A percentile compares a stretch with the other conserved stretches of the same genome.
Conservation (phyloP, 2,888 invertebrate genomes). For the Caprella mutica region DNA sequence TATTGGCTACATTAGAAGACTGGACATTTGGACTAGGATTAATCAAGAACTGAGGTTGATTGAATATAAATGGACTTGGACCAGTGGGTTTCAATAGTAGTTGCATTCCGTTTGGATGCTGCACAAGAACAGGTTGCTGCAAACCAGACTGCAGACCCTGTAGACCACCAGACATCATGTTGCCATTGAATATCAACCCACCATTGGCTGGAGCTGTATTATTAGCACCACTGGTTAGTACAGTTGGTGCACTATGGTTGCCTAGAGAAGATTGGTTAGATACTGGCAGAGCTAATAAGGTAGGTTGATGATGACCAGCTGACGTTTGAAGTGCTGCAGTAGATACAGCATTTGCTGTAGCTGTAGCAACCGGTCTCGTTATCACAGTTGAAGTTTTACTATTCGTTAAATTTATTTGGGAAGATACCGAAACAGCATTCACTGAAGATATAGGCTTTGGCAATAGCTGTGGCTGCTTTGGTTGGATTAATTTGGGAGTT, state of each 20-base stretch:
- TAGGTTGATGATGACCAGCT: constrained; percentile 16
- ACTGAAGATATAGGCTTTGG: constrained; percentile 13
- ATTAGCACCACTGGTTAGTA: constrained; percentile 29
- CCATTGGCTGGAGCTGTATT: constrained; percentile 17
- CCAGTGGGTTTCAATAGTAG: constrained; percentile 30
- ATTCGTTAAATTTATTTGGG: too few relatives aligned
- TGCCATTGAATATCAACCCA: constrained; percentile 22
- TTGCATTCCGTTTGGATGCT: constrained; percentile 28
- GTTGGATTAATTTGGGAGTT: constrained; percentile 30
- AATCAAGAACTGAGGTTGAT: not conserved
- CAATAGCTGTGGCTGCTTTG: constrained; percentile 31
- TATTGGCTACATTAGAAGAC: constrained; percentile 1
- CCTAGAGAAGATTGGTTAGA: constrained; percentile 6
- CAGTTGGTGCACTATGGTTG: not conserved
- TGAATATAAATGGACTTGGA: constrained; percentile 17
- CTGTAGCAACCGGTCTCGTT: not conserved
- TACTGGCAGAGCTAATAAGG: constrained; percentile 22
- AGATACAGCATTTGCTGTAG: not conserved
- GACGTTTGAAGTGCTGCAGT: constrained; percentile 11
- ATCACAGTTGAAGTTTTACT: too few relatives aligned
- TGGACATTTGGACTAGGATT: not conserved
- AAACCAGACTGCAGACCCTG: constrained; percentile 23
- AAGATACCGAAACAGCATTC: not conserved
- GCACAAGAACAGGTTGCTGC: constrained; percentile 31
- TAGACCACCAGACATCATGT: constrained; percentile 23